Conservation (phyloP, 2,113 vertebrate genomes). For the Gambusia affinis region DNA sequence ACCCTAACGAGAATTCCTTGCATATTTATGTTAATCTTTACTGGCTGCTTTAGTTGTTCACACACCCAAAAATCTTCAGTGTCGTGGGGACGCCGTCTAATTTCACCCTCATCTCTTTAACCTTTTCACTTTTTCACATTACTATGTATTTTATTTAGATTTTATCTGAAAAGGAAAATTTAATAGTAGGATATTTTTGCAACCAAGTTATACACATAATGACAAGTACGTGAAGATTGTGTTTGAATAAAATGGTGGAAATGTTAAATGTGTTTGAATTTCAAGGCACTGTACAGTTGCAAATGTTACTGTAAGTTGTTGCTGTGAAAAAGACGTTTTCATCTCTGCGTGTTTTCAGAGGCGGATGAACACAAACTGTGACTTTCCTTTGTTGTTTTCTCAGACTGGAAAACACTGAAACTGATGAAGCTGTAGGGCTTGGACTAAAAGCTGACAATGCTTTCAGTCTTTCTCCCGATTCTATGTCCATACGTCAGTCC, state of each 20-base stretch:
- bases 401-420: constrained; percentile 73
- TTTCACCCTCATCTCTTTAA: no score
- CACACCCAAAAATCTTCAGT: no score
- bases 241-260: neutral
- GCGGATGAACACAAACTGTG: neutral
- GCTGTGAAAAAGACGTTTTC: neutral
- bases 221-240: neutral
- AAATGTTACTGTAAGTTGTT: neutral
- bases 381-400: constrained; percentile 2
- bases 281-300: neutral
- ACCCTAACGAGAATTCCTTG: no score
- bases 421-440: constrained; percentile 71
- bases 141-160: no score
- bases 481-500: constrained; percentile 60
- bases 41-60: no score
- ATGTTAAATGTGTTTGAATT: neutral
- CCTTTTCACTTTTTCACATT: no score
- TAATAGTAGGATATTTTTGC: no score
- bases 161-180: no score
- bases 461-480: constrained; percentile 49
- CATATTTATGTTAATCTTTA: no score
- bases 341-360: neutral
- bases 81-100: no score
- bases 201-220: no score
- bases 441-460: constrained; percentile 39